phyloP scores from a whole-genome alignment of 2,888 invertebrate species.

The Rhaphigaster nebulosa region DNA sequence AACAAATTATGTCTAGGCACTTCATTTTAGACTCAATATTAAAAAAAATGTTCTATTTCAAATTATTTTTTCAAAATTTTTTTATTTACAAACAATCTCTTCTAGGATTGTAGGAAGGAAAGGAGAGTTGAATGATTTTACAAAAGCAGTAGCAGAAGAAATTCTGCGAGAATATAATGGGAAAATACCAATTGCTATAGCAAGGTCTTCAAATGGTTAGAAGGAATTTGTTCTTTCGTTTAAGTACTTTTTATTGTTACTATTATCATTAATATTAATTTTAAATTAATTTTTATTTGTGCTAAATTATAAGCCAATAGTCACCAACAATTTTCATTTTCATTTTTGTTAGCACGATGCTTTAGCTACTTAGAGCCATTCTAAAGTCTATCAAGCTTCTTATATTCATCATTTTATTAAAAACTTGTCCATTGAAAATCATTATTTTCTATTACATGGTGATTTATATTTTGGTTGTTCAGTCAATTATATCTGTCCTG shows the following conservation, averaged over 20 bases:
- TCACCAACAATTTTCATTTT: no score
- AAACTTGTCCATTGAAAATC: no score
- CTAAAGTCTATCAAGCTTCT: no score
- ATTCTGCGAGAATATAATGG: slow-evolving; percentile 77
- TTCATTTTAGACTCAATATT: neutral
- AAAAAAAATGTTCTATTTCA: neutral
- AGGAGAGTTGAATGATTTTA: slow-evolving; percentile 90
- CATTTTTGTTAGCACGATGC: no score
- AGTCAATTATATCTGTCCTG: no score
- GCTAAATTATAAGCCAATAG: no score
- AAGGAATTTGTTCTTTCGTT: slow-evolving; percentile 68
- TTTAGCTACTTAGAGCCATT: no score
- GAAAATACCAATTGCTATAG: slow-evolving; percentile 84
- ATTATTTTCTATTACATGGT: no score
- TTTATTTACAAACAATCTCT: neutral
- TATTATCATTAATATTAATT: neutral
- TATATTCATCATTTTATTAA: no score
- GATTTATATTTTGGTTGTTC: no score
- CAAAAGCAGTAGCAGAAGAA: slow-evolving; percentile 90
- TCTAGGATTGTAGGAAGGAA: slow-evolving; percentile 59
- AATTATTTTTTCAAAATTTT: neutral
- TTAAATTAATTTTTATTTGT: no score
- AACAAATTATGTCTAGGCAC: neutral
- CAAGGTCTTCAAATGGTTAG: slow-evolving; percentile 84
- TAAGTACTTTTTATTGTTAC: slow-evolving; percentile 52